Percentiles rank a stretch among this genome's conserved stretches.
Evolutionary conservation across 2,797 vertebrate species (phyloP).

Genomic region (Lagocephalus sceleratus): DNA sequence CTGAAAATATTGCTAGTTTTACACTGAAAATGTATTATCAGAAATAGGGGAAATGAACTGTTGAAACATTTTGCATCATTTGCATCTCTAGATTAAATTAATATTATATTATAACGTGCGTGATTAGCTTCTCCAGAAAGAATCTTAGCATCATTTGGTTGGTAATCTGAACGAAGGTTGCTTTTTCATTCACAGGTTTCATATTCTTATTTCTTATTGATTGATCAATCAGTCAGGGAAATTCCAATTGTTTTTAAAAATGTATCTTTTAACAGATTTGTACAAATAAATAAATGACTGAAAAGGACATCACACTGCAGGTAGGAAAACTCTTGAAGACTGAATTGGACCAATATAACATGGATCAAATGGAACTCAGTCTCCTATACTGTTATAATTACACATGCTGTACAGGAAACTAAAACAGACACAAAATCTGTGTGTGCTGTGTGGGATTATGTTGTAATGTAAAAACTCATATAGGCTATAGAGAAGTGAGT

Average conservation of each 20-base stretch:
- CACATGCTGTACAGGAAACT: too few relatives aligned
- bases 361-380: too few relatives aligned
- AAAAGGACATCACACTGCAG: slow-evolving; percentile 6
- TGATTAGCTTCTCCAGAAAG: slow-evolving; percentile 21
- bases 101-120: slow-evolving; percentile 3
- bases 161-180: slow-evolving; percentile 9
- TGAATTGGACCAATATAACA: too few relatives aligned
- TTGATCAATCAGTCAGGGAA: slow-evolving; percentile 6
- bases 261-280: slow-evolving; percentile 41
- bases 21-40: slow-evolving; percentile 1
- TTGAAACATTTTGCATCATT: slow-evolving; percentile 1
- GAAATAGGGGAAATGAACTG: neutral
- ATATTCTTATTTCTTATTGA: neutral
- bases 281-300: slow-evolving; percentile 50
- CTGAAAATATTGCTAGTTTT: slow-evolving; percentile 15
- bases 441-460: too few relatives aligned
- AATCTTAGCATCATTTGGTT: neutral
- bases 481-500: too few relatives aligned
- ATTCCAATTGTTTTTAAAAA: slow-evolving; percentile 13
- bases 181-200: neutral
- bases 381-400: too few relatives aligned
- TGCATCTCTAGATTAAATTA: slow-evolving; percentile 15
- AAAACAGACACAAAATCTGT: too few relatives aligned
- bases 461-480: too few relatives aligned
- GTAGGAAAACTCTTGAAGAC: too few relatives aligned